These are phyloP conservation scores for Tonatia bakeri DNA, from an alignment of 2,113 vertebrate species.

Conservation along the genomic window DNA sequence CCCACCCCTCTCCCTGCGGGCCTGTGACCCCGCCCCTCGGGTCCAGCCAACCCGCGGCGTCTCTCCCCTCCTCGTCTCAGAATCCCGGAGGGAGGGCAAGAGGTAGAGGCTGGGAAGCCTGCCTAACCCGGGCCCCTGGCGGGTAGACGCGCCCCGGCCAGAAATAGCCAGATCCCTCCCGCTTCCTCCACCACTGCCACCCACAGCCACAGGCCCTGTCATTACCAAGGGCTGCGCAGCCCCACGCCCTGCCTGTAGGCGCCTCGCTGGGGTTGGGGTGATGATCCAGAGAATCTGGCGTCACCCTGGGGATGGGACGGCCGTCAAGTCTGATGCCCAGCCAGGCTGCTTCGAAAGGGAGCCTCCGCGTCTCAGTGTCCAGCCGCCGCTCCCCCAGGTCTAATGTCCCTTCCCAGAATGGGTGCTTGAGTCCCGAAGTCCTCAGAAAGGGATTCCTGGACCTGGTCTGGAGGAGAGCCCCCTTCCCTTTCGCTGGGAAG, in stretches of 20 bases:
- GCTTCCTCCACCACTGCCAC: conserved; percentile 39
- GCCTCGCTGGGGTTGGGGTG: neutral
- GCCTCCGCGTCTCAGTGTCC: neutral
- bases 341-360: neutral
- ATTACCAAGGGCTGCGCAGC: conserved; percentile 35
- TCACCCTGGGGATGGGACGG: neutral
- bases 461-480: neutral
- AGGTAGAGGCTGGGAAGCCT: neutral
- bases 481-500: neutral
- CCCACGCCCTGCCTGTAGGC: conserved; percentile 49
- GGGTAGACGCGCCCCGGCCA: conserved; percentile 26
- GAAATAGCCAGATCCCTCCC: conserved; percentile 54
- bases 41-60: conserved; percentile 38
- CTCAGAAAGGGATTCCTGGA: neutral
- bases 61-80: conserved; percentile 17
- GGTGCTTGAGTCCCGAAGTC: neutral
- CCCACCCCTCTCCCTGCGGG: neutral
- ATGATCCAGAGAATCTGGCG: neutral
- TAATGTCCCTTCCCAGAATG: neutral
- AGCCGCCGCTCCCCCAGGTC: too few relatives aligned
- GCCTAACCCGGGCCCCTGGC: neutral
- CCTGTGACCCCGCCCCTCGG: neutral
- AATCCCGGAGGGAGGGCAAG: neutral
- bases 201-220: conserved; percentile 57
- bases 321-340: neutral